Evolutionary conservation across 2,888 invertebrate species (phyloP), one percentile per base, ranked within the genome.

Genomic region (Petrolisthes cinctipes): DNA sequence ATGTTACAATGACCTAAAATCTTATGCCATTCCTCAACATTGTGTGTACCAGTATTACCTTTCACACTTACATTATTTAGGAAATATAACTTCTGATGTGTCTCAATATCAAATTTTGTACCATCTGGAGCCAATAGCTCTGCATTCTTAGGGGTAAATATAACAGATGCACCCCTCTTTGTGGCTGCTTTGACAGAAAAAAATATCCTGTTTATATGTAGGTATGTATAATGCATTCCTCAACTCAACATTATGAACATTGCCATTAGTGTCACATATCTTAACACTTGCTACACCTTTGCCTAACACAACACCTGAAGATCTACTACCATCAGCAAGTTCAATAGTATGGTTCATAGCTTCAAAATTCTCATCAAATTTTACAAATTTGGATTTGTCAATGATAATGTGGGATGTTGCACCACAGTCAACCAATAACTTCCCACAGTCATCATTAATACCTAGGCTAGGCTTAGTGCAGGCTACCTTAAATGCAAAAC

Each of bases 181-280:
- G 80, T 81, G 37, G 73, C 82, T 73, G 86, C 71, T 56, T 73
- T 9, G 6, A 86, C 81, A 23, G 86, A 81, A 23, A 86, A 57
- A 37, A 81, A n/a, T 81, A 82, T 73, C 57, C 75, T 82, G 82
- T 14, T 81, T 71, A 37, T 17, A 81, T 7, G 86, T 37, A 53
- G 86, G 86, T 53, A 86, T 23, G 57, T 75, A 86, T 2, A 81
- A 56, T 54, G 56, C 75, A 86, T 86, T 20, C 37, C 20, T 37
- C 54, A 86, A 56, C 5, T 6, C 51, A 9, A 51, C 56, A 5
- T 51, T 86, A 4, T 37, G 54, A 4, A 20, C 20, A 17, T 20
- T 73, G 68, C 66, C 86, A 81, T 81, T 61, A 23, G n/a, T 11
- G 61, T 61, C 85, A 79, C 57, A 53, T 4, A 76, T 51, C 4